Evolutionary conservation across 2,797 vertebrate genomes (phyloP).

Genomic region (Notoglanidium macrostoma): DNA sequence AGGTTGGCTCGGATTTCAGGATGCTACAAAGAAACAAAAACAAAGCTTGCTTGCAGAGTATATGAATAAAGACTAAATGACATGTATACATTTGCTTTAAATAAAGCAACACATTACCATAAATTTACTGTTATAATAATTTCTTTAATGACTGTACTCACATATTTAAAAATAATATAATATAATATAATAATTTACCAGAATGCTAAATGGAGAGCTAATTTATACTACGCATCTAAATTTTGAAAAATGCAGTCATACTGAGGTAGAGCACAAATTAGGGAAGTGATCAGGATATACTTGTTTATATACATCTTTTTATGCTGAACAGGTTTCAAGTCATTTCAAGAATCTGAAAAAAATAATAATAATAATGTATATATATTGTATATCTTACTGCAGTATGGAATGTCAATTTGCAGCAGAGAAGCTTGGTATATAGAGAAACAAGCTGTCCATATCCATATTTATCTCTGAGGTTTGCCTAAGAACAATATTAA

Average conservation of each 20-base stretch:
- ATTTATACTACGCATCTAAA: neutral
- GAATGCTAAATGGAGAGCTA: neutral
- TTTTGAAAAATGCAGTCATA: neutral
- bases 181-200: neutral
- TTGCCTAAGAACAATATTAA: constrained; percentile 73
- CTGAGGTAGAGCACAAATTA: neutral
- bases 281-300: neutral
- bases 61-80: neutral
- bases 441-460: constrained; percentile 89
- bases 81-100: neutral
- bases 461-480: constrained; percentile 88
- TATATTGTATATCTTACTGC: constrained; percentile 74
- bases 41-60: neutral
- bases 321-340: neutral
- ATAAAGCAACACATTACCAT: neutral
- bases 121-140: neutral
- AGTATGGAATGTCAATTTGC: constrained; percentile 91
- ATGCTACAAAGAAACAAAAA: constrained; percentile 73
- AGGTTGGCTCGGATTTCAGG: constrained; percentile 87
- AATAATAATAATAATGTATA: neutral
- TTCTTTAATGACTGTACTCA: neutral
- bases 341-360: neutral
- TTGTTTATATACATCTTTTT: neutral
- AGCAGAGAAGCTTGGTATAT: constrained; percentile 86
- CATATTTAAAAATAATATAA: neutral